Percentiles rank a stretch among this genome's conserved stretches.
These are phyloP conservation scores for Syrphus vitripennis DNA, from an alignment of 2,888 invertebrate genomes.

Conservation along the genomic window DNA sequence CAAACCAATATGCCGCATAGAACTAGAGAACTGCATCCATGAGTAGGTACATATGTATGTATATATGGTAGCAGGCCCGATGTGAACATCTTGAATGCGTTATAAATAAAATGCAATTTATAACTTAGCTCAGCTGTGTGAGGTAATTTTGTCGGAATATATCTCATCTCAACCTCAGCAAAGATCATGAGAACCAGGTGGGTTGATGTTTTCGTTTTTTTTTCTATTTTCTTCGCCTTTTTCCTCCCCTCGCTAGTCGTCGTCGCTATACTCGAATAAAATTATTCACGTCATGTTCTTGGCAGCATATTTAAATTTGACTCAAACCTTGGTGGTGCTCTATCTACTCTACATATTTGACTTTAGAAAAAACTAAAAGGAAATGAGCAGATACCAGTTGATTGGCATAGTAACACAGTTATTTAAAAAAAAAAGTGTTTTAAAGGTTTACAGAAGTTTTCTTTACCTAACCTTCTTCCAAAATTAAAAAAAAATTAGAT, in stretches of 20 bases:
- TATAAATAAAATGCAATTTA: slow-evolving; percentile 40
- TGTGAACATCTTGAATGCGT: slow-evolving; percentile 27
- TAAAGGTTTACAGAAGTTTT: too few relatives aligned
- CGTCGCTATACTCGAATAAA: not conserved
- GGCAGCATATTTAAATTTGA: slow-evolving; percentile 7
- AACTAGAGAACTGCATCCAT: too few relatives aligned
- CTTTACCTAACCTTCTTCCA: too few relatives aligned
- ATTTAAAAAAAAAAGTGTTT: not conserved
- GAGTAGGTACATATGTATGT: accelerated
- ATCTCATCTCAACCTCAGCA: not conserved
- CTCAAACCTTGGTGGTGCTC: not conserved
- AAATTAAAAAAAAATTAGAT: too few relatives aligned
- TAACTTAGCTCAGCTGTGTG: slow-evolving; percentile 21
- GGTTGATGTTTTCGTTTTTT: not conserved
- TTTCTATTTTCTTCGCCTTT: not conserved
- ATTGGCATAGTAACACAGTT: not conserved
- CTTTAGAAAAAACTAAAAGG: not conserved
- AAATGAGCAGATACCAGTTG: not conserved
- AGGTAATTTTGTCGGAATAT: slow-evolving; percentile 6
- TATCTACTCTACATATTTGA: not conserved
- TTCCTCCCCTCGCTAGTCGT: not conserved
- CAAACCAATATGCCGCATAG: not conserved
- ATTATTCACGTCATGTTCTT: slow-evolving; percentile 18
- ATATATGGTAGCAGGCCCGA: not conserved
- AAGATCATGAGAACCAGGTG: slow-evolving; percentile 8